Conservation (phyloP, 2,113 vertebrate species). For the Callaeas wilsoni region DNA sequence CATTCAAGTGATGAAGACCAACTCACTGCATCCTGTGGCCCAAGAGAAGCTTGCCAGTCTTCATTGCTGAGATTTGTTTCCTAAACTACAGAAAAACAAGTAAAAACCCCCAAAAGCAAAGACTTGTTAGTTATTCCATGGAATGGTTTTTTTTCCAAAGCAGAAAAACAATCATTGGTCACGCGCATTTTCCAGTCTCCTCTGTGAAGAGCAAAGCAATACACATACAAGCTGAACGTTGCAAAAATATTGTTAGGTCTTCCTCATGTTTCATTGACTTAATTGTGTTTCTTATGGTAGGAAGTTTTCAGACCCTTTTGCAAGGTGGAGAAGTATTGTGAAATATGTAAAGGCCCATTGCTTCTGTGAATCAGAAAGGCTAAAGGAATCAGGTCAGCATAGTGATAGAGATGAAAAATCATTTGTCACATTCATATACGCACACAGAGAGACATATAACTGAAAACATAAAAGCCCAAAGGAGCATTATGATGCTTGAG, state of each 20-base stretch:
- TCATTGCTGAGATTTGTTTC: background rate
- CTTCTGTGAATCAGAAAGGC: background rate
- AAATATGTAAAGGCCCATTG: background rate
- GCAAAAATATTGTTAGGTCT: background rate
- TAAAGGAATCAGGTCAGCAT: background rate
- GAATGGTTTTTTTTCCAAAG: background rate
- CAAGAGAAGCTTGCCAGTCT: background rate
- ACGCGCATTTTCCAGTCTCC: background rate
- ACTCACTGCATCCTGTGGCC: background rate
- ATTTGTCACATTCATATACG: background rate
- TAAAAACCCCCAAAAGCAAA: background rate
- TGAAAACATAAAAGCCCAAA: background rate
- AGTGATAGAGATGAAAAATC: background rate
- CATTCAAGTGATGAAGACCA: background rate
- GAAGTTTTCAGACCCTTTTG: background rate
- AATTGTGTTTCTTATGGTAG: background rate
- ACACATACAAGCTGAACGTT: background rate
- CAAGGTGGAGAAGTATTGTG: background rate
- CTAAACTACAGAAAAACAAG: background rate
- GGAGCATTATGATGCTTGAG: rapidly evolving
- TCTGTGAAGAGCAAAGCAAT: background rate
- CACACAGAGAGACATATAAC: background rate
- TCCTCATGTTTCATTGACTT: background rate
- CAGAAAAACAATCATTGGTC: background rate
- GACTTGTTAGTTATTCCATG: background rate